phyloP scores from a whole-genome alignment of 1,140 invertebrate genomes.

The Mylabris phalerata region DNA sequence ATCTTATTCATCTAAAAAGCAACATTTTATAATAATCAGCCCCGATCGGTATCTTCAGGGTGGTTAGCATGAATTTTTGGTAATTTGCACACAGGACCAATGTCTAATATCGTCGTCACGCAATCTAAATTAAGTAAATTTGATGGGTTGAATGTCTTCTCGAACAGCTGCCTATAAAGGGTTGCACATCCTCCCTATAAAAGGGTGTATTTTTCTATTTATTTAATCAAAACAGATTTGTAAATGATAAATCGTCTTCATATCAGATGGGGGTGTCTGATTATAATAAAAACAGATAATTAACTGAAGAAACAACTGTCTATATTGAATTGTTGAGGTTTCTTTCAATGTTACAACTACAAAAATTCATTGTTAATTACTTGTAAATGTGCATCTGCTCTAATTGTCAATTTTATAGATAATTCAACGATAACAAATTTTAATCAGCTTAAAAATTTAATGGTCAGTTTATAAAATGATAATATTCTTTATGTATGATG shows the following conservation, averaged over 20 bases:
- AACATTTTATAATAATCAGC: no score
- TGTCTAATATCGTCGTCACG: constrained; percentile 13
- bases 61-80: neutral
- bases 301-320: constrained; percentile 9
- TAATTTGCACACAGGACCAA: constrained; percentile 12
- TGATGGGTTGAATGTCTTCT: no score
- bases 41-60: no score
- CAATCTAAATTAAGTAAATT: constrained; percentile 2
- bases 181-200: no score
- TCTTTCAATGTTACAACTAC: constrained; percentile 7
- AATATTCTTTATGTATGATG: no score
- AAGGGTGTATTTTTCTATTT: no score
- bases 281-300: constrained; percentile 12
- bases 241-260: neutral
- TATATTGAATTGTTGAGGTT: constrained; percentile 3
- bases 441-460: no score
- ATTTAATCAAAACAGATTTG: no score
- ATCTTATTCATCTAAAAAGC: no score
- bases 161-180: no score
- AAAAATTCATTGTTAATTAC: constrained; percentile 11
- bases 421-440: no score
- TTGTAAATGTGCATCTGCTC: constrained; percentile 11
- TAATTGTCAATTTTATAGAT: neutral
- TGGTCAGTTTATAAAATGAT: no score
- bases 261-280: constrained; percentile 9